Evolutionary conservation across 2,797 vertebrate genomes (phyloP).

Genomic region (Microctenopoma steveboyesi): DNA sequence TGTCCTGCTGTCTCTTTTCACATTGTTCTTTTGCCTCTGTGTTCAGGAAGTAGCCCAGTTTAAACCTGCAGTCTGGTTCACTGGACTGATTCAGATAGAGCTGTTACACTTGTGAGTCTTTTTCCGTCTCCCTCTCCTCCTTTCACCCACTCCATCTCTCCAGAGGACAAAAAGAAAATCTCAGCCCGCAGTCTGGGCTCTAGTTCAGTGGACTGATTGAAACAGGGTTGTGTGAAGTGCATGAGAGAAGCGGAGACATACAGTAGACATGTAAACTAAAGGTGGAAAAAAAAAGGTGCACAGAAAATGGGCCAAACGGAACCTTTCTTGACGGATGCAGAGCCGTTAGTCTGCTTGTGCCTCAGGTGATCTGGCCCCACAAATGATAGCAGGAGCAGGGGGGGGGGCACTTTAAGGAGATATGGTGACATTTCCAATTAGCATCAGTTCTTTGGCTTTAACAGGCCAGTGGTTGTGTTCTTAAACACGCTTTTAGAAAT

Average conservation of each 20-base stretch:
- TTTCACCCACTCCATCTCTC: conserved; percentile 41
- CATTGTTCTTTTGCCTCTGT: conserved; percentile 12
- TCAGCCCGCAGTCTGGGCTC: conserved; percentile 55
- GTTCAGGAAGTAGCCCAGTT: conserved; percentile 27
- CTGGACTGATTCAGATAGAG: conserved; percentile 55
- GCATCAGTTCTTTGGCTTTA: conserved; percentile 42
- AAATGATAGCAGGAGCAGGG: neutral
- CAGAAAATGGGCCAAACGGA: too few species aligned
- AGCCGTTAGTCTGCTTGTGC: conserved; percentile 25
- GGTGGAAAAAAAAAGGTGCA: conserved; percentile 7
- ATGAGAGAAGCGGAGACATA: conserved; percentile 16
- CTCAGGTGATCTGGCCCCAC: conserved; percentile 32
- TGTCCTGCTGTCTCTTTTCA: conserved; percentile 14
- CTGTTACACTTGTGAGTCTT: conserved; percentile 43
- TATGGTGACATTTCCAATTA: conserved; percentile 63
- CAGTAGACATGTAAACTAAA: conserved; percentile 21
- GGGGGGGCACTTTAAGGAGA: conserved; percentile 37
- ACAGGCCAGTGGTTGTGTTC: conserved; percentile 15
- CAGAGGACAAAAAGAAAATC: conserved; percentile 52
- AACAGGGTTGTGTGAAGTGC: conserved; percentile 30
- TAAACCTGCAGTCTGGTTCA: conserved; percentile 34
- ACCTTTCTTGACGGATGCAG: conserved; percentile 35
- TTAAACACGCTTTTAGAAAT: conserved; percentile 30
- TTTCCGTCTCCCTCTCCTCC: conserved; percentile 20
- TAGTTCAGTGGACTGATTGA: conserved; percentile 56